Base-by-base conservation (phyloP, 2,888 invertebrate species). In the Lathronympha strigana region DNA sequence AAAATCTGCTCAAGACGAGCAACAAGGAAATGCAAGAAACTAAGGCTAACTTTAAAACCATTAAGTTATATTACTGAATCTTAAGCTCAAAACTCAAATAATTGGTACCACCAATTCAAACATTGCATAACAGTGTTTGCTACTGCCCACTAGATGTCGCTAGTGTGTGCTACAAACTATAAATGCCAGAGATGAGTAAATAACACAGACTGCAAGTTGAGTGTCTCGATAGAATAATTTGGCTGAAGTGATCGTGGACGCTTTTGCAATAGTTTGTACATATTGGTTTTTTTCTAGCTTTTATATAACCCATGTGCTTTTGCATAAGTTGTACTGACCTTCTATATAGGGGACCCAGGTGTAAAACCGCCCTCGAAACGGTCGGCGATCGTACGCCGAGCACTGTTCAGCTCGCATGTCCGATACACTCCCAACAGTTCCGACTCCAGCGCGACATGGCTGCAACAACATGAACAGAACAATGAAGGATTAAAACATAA, bases 321-420 rank as follows among this genome's bases (percentile, higher is more conserved):
- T 33, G 4, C 9, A 19, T 19, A 17, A 28, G 13, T 9, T 9
- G n/a, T 13, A 57, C 43, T 31, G 8, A 96, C 97, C 96, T 81
- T 96, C 95, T 49, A 95, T 88, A 82, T 95, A 97, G 4, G 96
- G 96, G 68, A 95, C 94, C 97, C 97, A 97, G 21, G 93, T 93
- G 82, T 96, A 96, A 70, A 93, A 94, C 71, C 94, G 93, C 49
- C 96, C 96, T 77, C 95, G 94, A 82, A 96, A 96, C 2, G 94
- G 94, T 73, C 95, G 93, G 70, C 93, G 93, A 83, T 97, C 96
- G 80, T 95, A 96, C 4, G 93, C 88, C 1, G 95, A 93, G 78
- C 97, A 97, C 84, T 97, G 97, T 74, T 95, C 94, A 50, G 93
- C 92, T 57, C 97, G 93, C 78, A 94, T 93, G 81, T 96, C 96